A percentile compares a stretch with the other conserved stretches of the same genome.
These are phyloP conservation scores for Gallinago stenura DNA, from an alignment of 2,797 vertebrate species.

Conservation along the genomic window DNA sequence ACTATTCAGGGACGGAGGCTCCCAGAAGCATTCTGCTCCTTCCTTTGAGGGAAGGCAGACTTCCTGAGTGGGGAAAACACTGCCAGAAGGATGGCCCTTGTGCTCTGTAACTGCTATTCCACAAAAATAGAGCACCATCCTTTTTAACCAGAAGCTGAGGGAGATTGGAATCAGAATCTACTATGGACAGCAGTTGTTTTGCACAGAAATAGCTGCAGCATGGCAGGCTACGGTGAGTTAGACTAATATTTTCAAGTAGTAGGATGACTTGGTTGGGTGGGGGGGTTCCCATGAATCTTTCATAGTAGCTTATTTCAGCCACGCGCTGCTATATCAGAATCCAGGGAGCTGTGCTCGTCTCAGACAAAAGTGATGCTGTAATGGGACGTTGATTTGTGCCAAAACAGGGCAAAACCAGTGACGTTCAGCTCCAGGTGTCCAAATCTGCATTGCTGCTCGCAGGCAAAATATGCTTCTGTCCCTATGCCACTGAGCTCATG, in stretches of 20 bases:
- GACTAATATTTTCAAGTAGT: background rate
- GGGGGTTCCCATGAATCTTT: background rate
- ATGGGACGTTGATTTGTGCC: background rate
- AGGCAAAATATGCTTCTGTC: background rate
- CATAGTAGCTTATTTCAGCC: background rate
- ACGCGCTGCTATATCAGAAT: background rate
- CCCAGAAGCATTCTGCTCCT: constrained; percentile 56
- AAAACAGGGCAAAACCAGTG: background rate
- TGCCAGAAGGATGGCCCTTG: constrained; percentile 42
- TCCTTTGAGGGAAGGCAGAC: constrained; percentile 54
- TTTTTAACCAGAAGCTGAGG: background rate
- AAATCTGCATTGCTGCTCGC: background rate
- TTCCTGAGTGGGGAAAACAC: background rate
- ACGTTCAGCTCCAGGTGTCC: background rate
- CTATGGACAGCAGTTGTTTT: background rate
- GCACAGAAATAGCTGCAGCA: background rate
- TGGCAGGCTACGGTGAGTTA: background rate
- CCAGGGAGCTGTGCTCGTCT: background rate
- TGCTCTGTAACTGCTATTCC: background rate
- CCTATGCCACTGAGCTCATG: background rate
- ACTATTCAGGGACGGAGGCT: constrained; percentile 64
- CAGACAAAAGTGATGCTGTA: background rate
- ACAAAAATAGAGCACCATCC: background rate
- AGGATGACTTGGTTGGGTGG: background rate
- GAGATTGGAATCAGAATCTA: background rate